Evolutionary conservation across 2,888 invertebrate genomes (phyloP), one percentile per base, ranked within the genome.

Genomic region (Thymelicus acteon): DNA sequence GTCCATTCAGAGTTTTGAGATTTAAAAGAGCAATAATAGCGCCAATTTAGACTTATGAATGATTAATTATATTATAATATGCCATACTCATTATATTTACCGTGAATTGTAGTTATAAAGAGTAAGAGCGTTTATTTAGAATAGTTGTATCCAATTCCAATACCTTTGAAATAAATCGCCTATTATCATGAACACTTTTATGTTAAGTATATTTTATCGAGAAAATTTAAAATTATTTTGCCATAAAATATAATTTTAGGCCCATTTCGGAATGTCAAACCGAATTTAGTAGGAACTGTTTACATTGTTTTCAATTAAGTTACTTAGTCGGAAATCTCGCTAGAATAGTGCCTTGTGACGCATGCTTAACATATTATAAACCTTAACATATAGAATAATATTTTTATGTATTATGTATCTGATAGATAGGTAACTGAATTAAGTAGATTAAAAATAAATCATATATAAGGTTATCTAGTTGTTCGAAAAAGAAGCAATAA

Each of bases 321-420:
- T 89, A 80, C 79, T 81, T 77, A 78, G 81, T 85, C 78, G 74
- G 67, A 78, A 80, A 88, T 91, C 89, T 92, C 89, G 90, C 91
- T 93, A 93, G 93, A 85, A 89, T 93, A 93, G 93, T 93, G 93
- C 93, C 93, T 93, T 93, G 91, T 88, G 89, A 92, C 84, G 92
- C 91, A 92, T 92, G 93, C 93, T 92, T 92, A 90, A 82, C 84
- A 81, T 87, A 84, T 85, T 85, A 80, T 82, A 80, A 81, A 82
- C 80, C 74, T 80, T 83, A 83, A 83, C 84, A 83, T 80, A 82
- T 83, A 86, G 83, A 85, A 83, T 84, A 79, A 83, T 90, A 91
- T 90, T 90, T 89, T 91, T 91, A 84, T 89, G 91, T 88, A 90
- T 80, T 72, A 79, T 83, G 82, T 84, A 40, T 10, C 40, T 40